Evolutionary conservation across 2,797 vertebrate species (phyloP), one percentile per base, ranked within the genome.

Genomic region (Sciurus carolinensis): DNA sequence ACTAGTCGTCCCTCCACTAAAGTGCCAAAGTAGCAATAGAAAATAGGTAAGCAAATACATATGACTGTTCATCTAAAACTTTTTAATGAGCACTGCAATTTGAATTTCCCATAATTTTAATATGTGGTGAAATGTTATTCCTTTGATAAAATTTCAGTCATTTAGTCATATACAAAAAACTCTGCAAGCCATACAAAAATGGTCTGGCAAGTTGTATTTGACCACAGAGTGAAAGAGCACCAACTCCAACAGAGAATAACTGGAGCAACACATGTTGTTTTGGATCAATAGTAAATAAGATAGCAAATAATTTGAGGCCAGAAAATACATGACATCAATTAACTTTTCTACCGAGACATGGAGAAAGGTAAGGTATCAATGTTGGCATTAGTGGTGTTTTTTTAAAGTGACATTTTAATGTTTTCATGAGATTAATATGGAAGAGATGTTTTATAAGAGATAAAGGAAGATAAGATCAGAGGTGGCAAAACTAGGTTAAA

Each of bases 401-500:
- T 33, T 44, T 90, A 7, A 79, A 82, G 47, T 91, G 57, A 57
- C 5, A 86, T 0, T 33, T 33, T 30, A 44, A 28, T 79, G 64
- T 44, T 79, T 94, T 91, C 18, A 9, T 83, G 72, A 52, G 57
- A 83, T 79, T 76, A 79, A 71, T 75, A 67, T 73, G 69, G 84
- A 96, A 79, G 20, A 69, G 79, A 77, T 77, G 14, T 77, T 90
- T 72, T 97, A 64, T 36, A 80, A 15, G 18, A 79, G 39, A 33
- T 36, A 2, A 52, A 47, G 26, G 59, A 93, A 9, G n/a, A 50
- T 77, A 13, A 83, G 22, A 95, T 39, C 5, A 66, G 50, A 96
- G 26, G 71, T 73, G 93, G 28, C 6, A 84, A 90, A 93, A 64
- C 0, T 24, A 69, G 14, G 52, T 69, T 69, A 12, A 42, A 90